These are phyloP conservation scores for Stegophylla sp. DNA, from an alignment of 2,888 invertebrate species.

Conservation along the genomic window DNA sequence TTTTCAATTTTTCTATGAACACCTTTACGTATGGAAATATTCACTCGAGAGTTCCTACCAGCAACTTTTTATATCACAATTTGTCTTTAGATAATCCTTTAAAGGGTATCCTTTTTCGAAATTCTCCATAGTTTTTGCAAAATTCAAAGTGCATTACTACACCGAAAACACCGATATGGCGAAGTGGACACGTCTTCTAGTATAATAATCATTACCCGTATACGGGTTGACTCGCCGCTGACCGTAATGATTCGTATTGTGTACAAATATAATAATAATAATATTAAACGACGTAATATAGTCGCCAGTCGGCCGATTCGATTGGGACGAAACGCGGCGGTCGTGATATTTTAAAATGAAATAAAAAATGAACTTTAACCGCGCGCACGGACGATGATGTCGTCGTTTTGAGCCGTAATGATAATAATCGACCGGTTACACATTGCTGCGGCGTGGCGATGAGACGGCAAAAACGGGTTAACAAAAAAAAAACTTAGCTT, in stretches of 20 bases:
- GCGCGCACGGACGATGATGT: neutral
- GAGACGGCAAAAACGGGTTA: slow-evolving; percentile 21
- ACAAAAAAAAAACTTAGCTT: neutral
- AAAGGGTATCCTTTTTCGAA: too few relatives aligned
- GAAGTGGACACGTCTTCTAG: neutral
- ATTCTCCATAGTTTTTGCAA: too few relatives aligned
- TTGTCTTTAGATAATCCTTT: too few relatives aligned
- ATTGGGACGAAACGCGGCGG: neutral
- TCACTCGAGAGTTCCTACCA: too few relatives aligned
- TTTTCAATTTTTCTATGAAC: too few relatives aligned
- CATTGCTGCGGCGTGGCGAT: neutral
- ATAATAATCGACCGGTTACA: neutral
- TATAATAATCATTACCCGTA: too few relatives aligned
- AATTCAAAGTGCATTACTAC: too few relatives aligned
- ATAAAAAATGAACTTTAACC: slow-evolving; percentile 5
- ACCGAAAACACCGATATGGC: slow-evolving; percentile 1
- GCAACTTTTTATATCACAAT: too few relatives aligned
- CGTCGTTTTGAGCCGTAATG: slow-evolving; percentile 7
- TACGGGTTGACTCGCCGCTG: too few relatives aligned
- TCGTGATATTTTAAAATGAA: slow-evolving; percentile 36
- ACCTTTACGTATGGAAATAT: too few relatives aligned
- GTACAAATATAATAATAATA: slow-evolving; percentile 7
- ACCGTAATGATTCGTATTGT: slow-evolving; percentile 10
- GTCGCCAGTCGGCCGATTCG: neutral
- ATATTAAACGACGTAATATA: too few relatives aligned